These are phyloP conservation scores for Phengaris alcon DNA, from an alignment of 2,888 invertebrate species.

Conservation along the genomic window DNA sequence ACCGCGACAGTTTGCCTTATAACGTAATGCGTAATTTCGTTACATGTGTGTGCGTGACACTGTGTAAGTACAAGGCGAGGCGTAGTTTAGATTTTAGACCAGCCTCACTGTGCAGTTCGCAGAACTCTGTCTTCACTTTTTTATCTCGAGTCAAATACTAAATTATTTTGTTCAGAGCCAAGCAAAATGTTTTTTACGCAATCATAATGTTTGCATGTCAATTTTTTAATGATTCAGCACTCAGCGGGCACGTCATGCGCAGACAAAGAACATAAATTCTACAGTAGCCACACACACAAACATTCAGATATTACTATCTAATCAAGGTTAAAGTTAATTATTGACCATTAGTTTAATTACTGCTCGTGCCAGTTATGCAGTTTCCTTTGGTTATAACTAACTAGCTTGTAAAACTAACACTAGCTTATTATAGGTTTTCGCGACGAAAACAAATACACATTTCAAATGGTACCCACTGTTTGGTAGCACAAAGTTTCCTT, in stretches of 20 bases:
- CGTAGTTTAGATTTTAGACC: too few species aligned
- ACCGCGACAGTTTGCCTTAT: too few species aligned
- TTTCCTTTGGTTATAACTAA: not conserved
- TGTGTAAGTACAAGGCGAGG: too few species aligned
- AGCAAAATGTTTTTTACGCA: not conserved
- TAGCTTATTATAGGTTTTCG: too few species aligned
- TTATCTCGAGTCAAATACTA: too few species aligned
- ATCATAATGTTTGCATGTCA: not conserved
- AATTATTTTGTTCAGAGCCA: not conserved
- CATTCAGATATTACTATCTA: slow-evolving; percentile 16
- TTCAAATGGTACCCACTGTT: too few species aligned
- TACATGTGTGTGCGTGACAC: too few species aligned
- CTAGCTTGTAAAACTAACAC: not conserved
- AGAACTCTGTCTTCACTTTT: too few species aligned
- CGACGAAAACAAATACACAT: too few species aligned
- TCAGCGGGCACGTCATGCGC: slow-evolving; percentile 13
- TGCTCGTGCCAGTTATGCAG: not conserved
- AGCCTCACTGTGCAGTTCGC: too few species aligned
- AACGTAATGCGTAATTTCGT: too few species aligned
- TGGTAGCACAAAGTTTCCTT: too few species aligned
- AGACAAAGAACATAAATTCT: slow-evolving; percentile 12
- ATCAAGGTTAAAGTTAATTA: slow-evolving; percentile 21
- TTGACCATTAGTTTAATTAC: slow-evolving; percentile 15
- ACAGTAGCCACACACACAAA: not conserved
- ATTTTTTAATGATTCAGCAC: slow-evolving; percentile 13